These are phyloP conservation scores for Elgonia sp. DNA, from an alignment of 2,888 invertebrate species.

Conservation along the genomic window DNA sequence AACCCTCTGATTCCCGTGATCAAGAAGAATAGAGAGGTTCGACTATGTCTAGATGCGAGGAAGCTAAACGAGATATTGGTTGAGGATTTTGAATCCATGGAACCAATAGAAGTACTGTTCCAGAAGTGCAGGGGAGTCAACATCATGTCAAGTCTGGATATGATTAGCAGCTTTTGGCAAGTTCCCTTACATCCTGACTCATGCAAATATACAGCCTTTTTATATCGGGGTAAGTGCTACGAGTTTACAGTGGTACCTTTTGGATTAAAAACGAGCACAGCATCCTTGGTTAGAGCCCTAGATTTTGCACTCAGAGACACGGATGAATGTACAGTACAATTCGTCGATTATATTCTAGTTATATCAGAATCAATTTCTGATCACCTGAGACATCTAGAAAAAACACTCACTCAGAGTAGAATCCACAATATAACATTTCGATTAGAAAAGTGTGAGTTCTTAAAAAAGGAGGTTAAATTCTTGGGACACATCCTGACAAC, in stretches of 20 bases:
- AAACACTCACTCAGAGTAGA: background rate
- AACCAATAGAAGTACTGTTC: background rate
- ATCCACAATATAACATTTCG: background rate
- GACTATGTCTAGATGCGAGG: slow-evolving; percentile 43
- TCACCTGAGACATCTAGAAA: background rate
- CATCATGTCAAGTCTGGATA: background rate
- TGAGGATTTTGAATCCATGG: slow-evolving; percentile 24
- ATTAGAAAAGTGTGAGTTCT: background rate
- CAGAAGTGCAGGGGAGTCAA: background rate
- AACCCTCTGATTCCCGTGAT: slow-evolving; percentile 16
- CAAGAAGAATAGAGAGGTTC: slow-evolving; percentile 1
- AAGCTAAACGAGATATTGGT: slow-evolving; percentile 9
- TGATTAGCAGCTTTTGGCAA: background rate
- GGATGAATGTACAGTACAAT: background rate
- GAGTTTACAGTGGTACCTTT: slow-evolving; percentile 17
- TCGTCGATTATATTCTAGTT: slow-evolving; percentile 2
- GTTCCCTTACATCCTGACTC: background rate
- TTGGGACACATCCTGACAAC: background rate
- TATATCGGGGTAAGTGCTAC: slow-evolving; percentile 9
- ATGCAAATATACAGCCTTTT: slow-evolving; percentile 16
- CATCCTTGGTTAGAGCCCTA: background rate
- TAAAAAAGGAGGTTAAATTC: background rate
- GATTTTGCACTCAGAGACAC: background rate
- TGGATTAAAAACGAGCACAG: background rate
- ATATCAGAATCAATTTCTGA: background rate